phyloP scores from a whole-genome alignment of 2,113 vertebrate genomes.

The Regulus satrapa region DNA sequence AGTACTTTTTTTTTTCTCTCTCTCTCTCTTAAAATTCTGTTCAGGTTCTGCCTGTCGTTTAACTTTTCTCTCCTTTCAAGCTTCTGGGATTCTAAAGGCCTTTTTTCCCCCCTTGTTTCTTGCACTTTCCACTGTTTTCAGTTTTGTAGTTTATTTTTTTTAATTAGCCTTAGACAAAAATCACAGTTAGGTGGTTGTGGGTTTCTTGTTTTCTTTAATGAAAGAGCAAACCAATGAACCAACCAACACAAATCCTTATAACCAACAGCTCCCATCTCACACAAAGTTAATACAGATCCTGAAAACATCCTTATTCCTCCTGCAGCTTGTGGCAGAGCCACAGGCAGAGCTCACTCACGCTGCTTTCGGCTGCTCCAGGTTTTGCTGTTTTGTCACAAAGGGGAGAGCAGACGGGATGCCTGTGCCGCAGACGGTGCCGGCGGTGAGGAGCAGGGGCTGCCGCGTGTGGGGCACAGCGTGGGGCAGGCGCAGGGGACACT shows the following conservation, averaged over 20 bases:
- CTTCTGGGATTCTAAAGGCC: not conserved
- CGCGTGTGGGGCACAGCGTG: not conserved
- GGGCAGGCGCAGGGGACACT: accelerated
- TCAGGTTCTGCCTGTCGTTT: not conserved
- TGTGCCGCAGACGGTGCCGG: accelerated
- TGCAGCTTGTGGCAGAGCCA: not conserved
- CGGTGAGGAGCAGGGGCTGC: not conserved
- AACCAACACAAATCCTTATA: not conserved
- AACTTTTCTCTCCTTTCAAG: not conserved
- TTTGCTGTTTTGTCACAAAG: not conserved
- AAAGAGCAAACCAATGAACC: not conserved
- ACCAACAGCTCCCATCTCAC: accelerated
- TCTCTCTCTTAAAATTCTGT: not conserved
- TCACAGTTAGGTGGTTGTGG: too few species aligned
- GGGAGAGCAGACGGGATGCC: accelerated
- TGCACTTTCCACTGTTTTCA: not conserved
- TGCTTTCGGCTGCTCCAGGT: not conserved
- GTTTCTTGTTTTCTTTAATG: not conserved
- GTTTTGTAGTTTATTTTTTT: not conserved
- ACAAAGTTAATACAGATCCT: accelerated
- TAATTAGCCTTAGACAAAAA: not conserved
- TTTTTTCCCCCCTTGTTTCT: not conserved
- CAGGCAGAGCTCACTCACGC: not conserved
- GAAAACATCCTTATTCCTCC: not conserved
- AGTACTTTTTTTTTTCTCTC: not conserved